Conservation (phyloP, 2,888 invertebrate genomes). For the Drosophila kanekoi region DNA sequence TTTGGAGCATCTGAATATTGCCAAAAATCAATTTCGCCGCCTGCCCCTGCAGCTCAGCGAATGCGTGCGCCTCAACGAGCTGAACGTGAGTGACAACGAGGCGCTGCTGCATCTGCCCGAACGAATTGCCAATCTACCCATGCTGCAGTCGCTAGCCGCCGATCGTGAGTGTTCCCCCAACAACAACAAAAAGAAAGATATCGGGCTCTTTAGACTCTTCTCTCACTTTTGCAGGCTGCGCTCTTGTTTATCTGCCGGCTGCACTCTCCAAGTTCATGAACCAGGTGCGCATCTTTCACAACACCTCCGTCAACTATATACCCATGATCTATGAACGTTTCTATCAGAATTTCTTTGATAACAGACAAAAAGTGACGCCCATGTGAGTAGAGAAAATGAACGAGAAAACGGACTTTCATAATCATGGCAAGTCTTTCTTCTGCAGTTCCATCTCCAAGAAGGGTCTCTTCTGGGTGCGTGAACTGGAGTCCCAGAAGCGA, state of each 20-base stretch:
- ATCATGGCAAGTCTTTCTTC: neutral
- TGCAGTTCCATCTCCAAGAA: slow-evolving; percentile 55
- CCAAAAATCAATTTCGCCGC: slow-evolving; percentile 79
- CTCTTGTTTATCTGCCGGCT: slow-evolving; percentile 83
- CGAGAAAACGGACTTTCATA: no score
- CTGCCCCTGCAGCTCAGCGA: slow-evolving; percentile 83
- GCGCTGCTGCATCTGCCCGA: slow-evolving; percentile 83
- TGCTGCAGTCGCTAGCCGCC: slow-evolving; percentile 82
- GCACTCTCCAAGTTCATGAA: slow-evolving; percentile 83
- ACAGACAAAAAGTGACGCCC: slow-evolving; percentile 73
- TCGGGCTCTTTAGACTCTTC: neutral
- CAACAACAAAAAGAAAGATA: no score
- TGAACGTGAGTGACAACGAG: slow-evolving; percentile 83
- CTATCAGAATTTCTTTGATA: slow-evolving; percentile 83
- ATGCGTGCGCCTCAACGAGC: slow-evolving; percentile 81
- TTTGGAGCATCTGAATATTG: slow-evolving; percentile 82
- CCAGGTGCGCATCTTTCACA: slow-evolving; percentile 84
- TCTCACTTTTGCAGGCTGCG: slow-evolving; percentile 75
- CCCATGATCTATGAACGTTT: slow-evolving; percentile 84
- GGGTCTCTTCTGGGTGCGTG: slow-evolving; percentile 81
- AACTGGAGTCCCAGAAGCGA: slow-evolving; percentile 79
- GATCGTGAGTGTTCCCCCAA: slow-evolving; percentile 79
- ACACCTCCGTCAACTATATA: slow-evolving; percentile 83
- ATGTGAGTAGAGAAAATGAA: slow-evolving; percentile 70
- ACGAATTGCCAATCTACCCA: slow-evolving; percentile 81